phyloP scores from a whole-genome alignment of 2,888 invertebrate genomes.

The Oscheius sp. region DNA sequence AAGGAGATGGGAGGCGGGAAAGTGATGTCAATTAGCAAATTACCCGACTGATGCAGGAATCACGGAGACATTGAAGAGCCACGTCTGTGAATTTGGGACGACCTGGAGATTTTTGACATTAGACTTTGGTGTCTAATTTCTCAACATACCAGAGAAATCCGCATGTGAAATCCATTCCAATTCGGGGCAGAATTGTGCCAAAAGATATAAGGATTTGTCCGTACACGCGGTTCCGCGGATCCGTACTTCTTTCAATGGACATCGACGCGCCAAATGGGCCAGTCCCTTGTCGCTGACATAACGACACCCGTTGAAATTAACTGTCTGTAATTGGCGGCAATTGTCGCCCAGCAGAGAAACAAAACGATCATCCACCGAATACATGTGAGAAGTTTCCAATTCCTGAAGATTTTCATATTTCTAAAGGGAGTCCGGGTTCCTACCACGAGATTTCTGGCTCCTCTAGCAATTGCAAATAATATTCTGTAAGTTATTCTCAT shows the following conservation, averaged over 20 bases:
- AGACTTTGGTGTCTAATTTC: neutral
- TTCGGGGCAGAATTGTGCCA: constrained; percentile 71
- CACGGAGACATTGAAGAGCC: constrained; percentile 68
- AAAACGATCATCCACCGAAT: constrained; percentile 71
- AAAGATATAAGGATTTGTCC: constrained; percentile 68
- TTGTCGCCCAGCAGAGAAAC: constrained; percentile 67
- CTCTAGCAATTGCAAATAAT: constrained; percentile 71
- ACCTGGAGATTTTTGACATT: constrained; percentile 48
- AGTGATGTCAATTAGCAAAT: constrained; percentile 68
- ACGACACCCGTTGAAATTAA: constrained; percentile 72
- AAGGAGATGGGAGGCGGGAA: no score
- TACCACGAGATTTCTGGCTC: constrained; percentile 55
- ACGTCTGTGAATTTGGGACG: constrained; percentile 69
- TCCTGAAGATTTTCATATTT: constrained; percentile 51
- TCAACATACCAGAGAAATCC: constrained; percentile 62
- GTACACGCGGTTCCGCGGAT: constrained; percentile 72
- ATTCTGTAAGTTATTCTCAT: constrained; percentile 68
- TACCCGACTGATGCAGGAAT: constrained; percentile 70
- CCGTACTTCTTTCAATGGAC: constrained; percentile 68
- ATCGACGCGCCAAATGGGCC: constrained; percentile 66
- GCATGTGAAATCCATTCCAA: constrained; percentile 72
- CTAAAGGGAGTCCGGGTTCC: neutral
- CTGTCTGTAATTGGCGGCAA: constrained; percentile 55
- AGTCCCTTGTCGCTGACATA: constrained; percentile 71
- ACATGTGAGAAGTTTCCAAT: constrained; percentile 71